These are phyloP conservation scores for Coendou prehensilis DNA, from an alignment of 2,797 vertebrate species.

Conservation along the genomic window DNA sequence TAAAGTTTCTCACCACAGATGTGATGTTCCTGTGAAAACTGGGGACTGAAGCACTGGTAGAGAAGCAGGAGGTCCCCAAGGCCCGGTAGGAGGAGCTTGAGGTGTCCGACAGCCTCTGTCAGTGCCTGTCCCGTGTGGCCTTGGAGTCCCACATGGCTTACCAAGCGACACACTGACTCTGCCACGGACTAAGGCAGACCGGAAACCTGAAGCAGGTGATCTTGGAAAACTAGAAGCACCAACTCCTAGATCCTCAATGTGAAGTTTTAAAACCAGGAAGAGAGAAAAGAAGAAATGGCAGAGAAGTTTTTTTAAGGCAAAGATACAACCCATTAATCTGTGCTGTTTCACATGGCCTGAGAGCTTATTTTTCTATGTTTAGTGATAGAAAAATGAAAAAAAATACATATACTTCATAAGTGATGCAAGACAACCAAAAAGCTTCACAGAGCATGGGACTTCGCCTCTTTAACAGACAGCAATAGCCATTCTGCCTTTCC, in stretches of 20 bases:
- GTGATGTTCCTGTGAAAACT: constrained; percentile 61
- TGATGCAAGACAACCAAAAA: not conserved
- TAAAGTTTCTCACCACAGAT: constrained; percentile 69
- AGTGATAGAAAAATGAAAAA: constrained; percentile 32
- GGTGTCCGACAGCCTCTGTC: not conserved
- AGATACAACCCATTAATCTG: not conserved
- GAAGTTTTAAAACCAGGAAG: not conserved
- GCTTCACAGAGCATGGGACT: not conserved
- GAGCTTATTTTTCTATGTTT: not conserved
- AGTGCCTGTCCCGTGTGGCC: not conserved
- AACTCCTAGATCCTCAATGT: not conserved
- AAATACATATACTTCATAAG: not conserved
- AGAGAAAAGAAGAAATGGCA: constrained; percentile 34
- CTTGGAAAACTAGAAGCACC: constrained; percentile 19
- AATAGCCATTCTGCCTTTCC: not conserved
- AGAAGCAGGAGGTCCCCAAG: not conserved
- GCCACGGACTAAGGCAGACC: not conserved
- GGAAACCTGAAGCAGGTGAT: not conserved
- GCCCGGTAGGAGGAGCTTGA: not conserved
- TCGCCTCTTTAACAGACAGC: not conserved
- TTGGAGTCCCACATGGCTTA: not conserved
- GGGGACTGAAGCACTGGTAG: not conserved
- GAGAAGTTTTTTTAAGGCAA: constrained; percentile 12
- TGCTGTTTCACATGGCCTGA: not conserved
- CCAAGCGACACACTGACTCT: not conserved